Evolutionary conservation across 1,140 invertebrate species (phyloP), one percentile per base, ranked within the genome.

Genomic region (Tenebrio molitor): DNA sequence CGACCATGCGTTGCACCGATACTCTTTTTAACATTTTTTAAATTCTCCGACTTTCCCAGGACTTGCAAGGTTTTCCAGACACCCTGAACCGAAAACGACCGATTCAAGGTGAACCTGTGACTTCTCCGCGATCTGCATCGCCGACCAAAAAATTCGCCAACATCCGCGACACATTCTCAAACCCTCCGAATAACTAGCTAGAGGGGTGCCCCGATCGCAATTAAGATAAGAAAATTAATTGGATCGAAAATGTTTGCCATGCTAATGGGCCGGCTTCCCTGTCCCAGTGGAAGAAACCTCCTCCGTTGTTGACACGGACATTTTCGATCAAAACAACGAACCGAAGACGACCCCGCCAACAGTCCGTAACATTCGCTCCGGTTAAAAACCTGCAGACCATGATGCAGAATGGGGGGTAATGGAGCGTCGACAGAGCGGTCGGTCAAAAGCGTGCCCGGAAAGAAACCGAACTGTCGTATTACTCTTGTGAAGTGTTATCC

Each of bases 351-450:
- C 12, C 29, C 21, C 19, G 53, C 12, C 44, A 62, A 23, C 46
- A 62, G 25, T 25, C 53, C 36, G 64, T 58, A 25, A 58, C 50
- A 14, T 25, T 44, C 15, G 19, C 19, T 44, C 63, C 36, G 17
- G 36, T 67, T 67, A 67, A 42, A 67, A 67, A 42, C 33, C 39
- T 46, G n/a, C 46, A 34, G 53, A 39, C 6, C 67, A 41, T 66
- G 64, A 42, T 44, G 39, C 19, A 21, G 46, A 69, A 41, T 69
- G 44, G 34, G 2, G 25, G 67, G 53, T 58, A 69, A 69, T 69
- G 53, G 44, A 69, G 46, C 67, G 53, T 17, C 29, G 23, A 69
- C 17, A 69, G 17, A 36, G 29, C 25, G 33, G 33, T 58, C 44
- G 34, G 44, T 53, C 36, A n/a, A 69, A 53, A 58, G 50, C 12